Percentiles rank a stretch among this genome's conserved stretches.
Conservation (phyloP, 1,140 invertebrate genomes). For the Drosophila erecta region DNA sequence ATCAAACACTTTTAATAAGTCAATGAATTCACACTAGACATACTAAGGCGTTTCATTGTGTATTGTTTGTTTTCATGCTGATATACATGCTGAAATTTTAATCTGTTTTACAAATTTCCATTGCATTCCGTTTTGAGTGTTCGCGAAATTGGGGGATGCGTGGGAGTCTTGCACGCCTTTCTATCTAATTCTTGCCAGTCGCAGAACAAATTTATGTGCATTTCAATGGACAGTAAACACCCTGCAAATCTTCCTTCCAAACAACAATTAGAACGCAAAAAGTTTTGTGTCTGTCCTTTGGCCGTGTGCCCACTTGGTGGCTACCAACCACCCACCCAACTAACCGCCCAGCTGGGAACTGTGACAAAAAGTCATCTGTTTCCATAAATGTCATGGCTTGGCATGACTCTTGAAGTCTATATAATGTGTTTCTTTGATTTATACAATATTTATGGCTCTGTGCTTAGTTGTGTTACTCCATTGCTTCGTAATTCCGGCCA, state of each 20-base stretch:
- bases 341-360: conserved; percentile 16
- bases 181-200: conserved; percentile 23
- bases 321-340: background rate
- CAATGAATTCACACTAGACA: no score
- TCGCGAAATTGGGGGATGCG: conserved; percentile 24
- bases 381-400: conserved; percentile 72
- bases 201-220: conserved; percentile 68
- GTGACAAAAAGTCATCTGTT: conserved; percentile 71
- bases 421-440: conserved; percentile 67
- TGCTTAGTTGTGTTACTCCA: conserved; percentile 18
- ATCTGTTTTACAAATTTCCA: background rate
- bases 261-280: conserved; percentile 72
- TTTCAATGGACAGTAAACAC: conserved; percentile 65
- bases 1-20: no score
- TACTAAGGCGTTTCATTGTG: background rate
- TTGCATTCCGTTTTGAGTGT: conserved; percentile 6
- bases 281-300: conserved; percentile 34
- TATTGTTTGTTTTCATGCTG: background rate
- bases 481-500: conserved; percentile 5
- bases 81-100: background rate
- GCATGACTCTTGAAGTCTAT: conserved; percentile 64
- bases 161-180: conserved; percentile 32
- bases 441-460: conserved; percentile 63
- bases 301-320: conserved; percentile 1
- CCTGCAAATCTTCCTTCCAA: conserved; percentile 48